Evolutionary conservation across 2,797 vertebrate genomes (phyloP).

Genomic region (Microcaecilia unicolor): DNA sequence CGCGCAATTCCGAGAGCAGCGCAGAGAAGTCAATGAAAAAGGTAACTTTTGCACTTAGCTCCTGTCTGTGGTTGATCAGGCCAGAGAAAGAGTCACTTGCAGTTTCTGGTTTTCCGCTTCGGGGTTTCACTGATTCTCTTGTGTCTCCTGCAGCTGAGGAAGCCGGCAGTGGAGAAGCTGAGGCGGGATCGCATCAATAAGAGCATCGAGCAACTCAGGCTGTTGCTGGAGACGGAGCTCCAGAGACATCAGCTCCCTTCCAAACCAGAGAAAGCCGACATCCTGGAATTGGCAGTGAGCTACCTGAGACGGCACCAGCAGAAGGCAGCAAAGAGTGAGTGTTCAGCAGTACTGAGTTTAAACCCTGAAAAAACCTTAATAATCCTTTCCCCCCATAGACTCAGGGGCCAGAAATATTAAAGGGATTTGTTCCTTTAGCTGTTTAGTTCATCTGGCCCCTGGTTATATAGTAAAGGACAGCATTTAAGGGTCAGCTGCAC

Average conservation of each 20-base stretch:
- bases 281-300: neutral
- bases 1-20: neutral
- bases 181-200: no score
- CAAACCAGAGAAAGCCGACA: neutral
- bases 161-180: slow-evolving; percentile 56
- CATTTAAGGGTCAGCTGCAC: no score
- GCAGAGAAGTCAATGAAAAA: neutral
- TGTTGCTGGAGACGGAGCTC: slow-evolving; percentile 21
- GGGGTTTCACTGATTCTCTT: no score
- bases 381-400: no score
- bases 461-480: no score
- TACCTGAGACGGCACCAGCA: neutral
- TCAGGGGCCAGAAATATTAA: no score
- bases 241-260: neutral
- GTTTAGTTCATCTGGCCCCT: no score
- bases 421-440: no score
- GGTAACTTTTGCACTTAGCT: neutral
- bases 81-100: no score
- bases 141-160: slow-evolving; percentile 45
- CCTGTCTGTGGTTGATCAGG: no score
- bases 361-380: no score
- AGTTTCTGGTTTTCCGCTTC: no score
- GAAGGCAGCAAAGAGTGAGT: neutral
- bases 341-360: neutral
- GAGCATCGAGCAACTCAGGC: slow-evolving; percentile 60